Percentiles rank a stretch among this genome's conserved stretches.
Evolutionary conservation across 2,113 vertebrate genomes (phyloP).

Genomic region (Echinops telfairi): DNA sequence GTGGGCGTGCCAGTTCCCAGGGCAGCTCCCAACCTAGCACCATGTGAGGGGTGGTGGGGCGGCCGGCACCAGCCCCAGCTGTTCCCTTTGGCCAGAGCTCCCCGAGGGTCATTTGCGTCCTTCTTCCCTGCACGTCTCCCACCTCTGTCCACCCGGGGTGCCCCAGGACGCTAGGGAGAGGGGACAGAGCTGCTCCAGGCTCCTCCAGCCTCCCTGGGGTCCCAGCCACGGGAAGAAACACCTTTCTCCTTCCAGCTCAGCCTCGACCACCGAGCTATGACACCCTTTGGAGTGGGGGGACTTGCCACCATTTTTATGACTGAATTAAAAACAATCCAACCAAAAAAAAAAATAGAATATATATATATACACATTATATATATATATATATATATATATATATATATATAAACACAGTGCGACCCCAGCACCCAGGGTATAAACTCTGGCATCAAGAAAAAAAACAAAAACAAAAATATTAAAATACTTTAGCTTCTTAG

Average conservation of each 20-base stretch:
- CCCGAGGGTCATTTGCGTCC: not conserved
- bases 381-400: constrained; percentile 40
- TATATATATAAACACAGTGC: constrained; percentile 82
- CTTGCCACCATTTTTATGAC: constrained; percentile 69
- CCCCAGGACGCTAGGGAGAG: not conserved
- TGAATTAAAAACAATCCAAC: constrained; percentile 83
- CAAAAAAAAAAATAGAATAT: constrained; percentile 82
- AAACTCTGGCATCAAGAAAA: constrained; percentile 87
- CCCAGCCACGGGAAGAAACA: not conserved
- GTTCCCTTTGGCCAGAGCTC: constrained; percentile 40
- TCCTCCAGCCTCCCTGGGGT: not conserved
- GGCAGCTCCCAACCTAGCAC: constrained; percentile 79
- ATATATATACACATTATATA: constrained; percentile 65
- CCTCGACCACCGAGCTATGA: constrained; percentile 43
- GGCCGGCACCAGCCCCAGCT: constrained; percentile 8
- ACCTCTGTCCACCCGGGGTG: not conserved
- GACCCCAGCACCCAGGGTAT: constrained; percentile 84
- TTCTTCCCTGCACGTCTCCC: not conserved
- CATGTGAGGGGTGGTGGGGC: constrained; percentile 60
- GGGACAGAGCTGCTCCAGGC: not conserved
- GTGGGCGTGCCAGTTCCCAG: constrained; percentile 5
- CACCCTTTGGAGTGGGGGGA: constrained; percentile 56
- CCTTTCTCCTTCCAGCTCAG: not conserved
- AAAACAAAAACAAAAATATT: constrained; percentile 78
- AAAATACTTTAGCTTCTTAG: constrained; percentile 89